Conservation (phyloP, 2,797 vertebrate genomes). For the Eulemur rubriventer region DNA sequence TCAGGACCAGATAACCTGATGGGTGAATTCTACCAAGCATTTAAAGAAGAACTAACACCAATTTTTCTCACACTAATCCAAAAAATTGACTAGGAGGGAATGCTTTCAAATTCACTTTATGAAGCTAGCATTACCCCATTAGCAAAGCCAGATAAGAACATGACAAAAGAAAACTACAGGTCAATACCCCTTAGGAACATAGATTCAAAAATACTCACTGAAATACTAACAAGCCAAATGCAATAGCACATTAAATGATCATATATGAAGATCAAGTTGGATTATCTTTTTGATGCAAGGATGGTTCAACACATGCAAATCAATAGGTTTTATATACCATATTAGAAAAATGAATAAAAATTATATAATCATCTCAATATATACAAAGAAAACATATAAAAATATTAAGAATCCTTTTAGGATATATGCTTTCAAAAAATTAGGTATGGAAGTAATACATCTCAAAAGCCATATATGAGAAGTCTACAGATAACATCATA, state of each 20-base stretch:
- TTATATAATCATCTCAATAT: neutral
- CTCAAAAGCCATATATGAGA: neutral
- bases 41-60: neutral
- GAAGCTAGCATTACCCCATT: neutral
- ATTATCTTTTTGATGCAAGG: neutral
- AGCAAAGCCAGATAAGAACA: neutral
- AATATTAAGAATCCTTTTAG: neutral
- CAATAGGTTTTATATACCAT: neutral
- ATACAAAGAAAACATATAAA: neutral
- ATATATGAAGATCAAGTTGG: accelerated
- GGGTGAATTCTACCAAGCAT: neutral
- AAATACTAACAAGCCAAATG: neutral
- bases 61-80: neutral
- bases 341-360: neutral
- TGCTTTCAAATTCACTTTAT: neutral
- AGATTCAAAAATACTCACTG: neutral
- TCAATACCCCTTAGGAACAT: neutral
- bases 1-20: neutral
- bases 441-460: neutral
- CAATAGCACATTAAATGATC: neutral
- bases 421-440: neutral
- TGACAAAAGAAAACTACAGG: neutral
- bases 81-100: neutral
- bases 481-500: neutral
- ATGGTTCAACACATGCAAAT: neutral